Base-by-base conservation (phyloP, 2,888 invertebrate genomes). In the Amorpha juglandis region DNA sequence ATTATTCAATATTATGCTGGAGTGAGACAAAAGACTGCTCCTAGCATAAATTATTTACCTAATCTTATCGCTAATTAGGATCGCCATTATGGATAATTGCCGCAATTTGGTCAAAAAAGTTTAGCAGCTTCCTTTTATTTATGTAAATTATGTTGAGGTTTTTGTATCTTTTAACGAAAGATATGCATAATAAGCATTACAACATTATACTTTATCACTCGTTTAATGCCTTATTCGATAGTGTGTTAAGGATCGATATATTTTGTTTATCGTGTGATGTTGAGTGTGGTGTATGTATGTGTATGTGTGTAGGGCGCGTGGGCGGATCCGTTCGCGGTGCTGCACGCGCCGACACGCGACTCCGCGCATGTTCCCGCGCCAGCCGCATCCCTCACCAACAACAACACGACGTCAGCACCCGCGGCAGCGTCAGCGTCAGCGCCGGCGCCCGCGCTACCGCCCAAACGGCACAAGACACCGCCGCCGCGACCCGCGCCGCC, bases 281-380 rank as follows among this genome's bases (percentile, higher is more conserved):
- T 42, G 9, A 48, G 55, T 51, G 16, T 51, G 19, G 19, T 8
- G 16, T 19, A 1, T 27, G 11, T 16, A 11, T 47, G 47, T n/a
- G n/a, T n/a, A n/a, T n/a, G n/a, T n/a, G 45, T 70, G 67, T 53
- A 95, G 95, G 96, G 97, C 88, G 96, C 96, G 47, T 98, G 98
- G 92, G 98, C 96, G 82, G 98, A 98, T 94, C 98, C 98, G 52
- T 98, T 98, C 94, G 98, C 98, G 6, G 95, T 97, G 70, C 92
- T 97, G 70, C 97, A 97, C 88, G 97, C 97, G 45, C 97, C 97
- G 0, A 95, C 96, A 35, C 94, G 96, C 78, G 71, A 96, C 95
- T 58, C 96, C 27, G 27, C 96, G 67, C 92, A 94, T 45, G 76
- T 86, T 95, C 82, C 98, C 78, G 82, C 82, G 67, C 90, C 83